These are phyloP conservation scores for Helicorthomorpha holstii DNA, from an alignment of 1,140 invertebrate species.

Conservation along the genomic window DNA sequence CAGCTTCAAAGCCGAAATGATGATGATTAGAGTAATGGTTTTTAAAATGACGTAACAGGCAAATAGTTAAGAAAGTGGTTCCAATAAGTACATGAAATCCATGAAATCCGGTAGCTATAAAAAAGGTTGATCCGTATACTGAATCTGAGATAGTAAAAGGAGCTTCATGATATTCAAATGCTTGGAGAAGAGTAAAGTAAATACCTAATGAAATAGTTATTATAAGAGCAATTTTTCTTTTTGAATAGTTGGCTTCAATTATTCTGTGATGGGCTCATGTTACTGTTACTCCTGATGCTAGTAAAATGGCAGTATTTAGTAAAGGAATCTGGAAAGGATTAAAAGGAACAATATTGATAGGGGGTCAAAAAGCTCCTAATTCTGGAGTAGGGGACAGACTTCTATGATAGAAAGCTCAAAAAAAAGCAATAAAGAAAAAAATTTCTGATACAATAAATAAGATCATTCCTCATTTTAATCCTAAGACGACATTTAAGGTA, in stretches of 20 bases:
- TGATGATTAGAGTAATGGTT: too few relatives aligned
- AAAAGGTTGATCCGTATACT: too few relatives aligned
- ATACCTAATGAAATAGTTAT: conserved; percentile 34
- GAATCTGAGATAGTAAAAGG: too few relatives aligned
- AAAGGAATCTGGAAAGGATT: conserved; percentile 41
- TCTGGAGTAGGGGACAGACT: conserved; percentile 37
- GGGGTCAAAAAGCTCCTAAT: conserved; percentile 38
- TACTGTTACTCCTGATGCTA: conserved; percentile 34
- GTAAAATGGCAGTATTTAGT: conserved; percentile 41
- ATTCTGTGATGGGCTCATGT: conserved; percentile 36
- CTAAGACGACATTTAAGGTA: conserved; percentile 23
- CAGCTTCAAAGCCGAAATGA: too few relatives aligned
- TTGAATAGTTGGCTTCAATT: conserved; percentile 30
- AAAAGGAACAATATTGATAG: conserved; percentile 35
- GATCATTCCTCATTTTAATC: conserved; percentile 38
- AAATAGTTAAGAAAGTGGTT: too few relatives aligned
- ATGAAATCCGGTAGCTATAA: too few relatives aligned
- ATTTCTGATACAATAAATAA: conserved; percentile 44
- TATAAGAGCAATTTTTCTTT: conserved; percentile 26
- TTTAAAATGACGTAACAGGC: too few relatives aligned
- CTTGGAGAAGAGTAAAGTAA: conserved; percentile 30
- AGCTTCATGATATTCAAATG: too few relatives aligned
- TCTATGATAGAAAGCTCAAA: conserved; percentile 45
- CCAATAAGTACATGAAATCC: too few relatives aligned
- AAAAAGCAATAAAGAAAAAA: conserved; percentile 41